These are phyloP conservation scores for Onychorhynchus coronatus DNA, from an alignment of 2,113 vertebrate genomes.

Conservation along the genomic window DNA sequence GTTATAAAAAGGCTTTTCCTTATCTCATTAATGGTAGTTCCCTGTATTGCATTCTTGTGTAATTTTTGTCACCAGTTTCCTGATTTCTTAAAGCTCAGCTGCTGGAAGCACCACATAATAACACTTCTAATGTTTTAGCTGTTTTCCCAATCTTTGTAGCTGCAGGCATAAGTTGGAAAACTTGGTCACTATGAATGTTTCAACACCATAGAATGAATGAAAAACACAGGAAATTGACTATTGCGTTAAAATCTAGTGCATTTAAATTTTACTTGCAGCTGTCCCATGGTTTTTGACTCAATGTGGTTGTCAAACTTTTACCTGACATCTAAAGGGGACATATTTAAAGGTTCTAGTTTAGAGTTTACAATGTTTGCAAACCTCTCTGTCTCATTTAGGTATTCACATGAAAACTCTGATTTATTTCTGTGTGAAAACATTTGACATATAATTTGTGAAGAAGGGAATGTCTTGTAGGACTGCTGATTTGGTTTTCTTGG, in stretches of 20 bases:
- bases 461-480: neutral
- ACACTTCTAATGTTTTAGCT: neutral
- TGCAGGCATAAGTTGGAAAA: neutral
- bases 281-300: neutral
- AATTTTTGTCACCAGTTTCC: neutral
- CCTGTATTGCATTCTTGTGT: neutral
- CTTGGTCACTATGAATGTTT: neutral
- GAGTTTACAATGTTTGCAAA: neutral
- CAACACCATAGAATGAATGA: neutral
- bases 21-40: neutral
- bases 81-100: slow-evolving; percentile 6
- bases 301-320: neutral
- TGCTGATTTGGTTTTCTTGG: neutral
- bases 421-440: neutral
- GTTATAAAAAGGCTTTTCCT: neutral
- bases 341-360: neutral
- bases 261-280: neutral
- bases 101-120: neutral
- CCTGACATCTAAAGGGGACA: neutral
- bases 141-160: neutral
- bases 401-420: neutral
- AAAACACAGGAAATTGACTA: neutral
- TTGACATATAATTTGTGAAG: neutral
- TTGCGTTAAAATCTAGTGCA: neutral
- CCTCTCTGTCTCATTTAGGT: neutral